Evolutionary conservation across 1,140 invertebrate genomes (phyloP).

Genomic region (Dufourea novaeangliae): DNA sequence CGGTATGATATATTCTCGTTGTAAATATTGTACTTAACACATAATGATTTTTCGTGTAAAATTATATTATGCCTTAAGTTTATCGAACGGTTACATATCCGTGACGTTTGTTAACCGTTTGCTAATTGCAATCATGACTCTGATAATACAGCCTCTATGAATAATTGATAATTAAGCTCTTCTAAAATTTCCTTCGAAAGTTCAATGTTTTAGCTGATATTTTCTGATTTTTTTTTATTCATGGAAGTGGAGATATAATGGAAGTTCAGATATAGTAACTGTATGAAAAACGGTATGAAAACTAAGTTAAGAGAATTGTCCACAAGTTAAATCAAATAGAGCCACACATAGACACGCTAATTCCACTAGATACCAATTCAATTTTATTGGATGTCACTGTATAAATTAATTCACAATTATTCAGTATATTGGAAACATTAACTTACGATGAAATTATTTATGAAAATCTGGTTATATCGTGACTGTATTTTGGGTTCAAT

Average conservation of each 20-base stretch:
- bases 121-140: slow-evolving; percentile 4
- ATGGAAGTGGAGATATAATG: not conserved
- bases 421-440: not conserved
- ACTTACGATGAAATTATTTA: not conserved
- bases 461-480: not conserved
- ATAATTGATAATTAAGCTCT: not conserved
- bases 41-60: slow-evolving; percentile 41
- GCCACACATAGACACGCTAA: not conserved
- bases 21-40: slow-evolving; percentile 54
- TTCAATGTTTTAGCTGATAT: slow-evolving; percentile 4
- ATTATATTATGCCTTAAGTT: slow-evolving; percentile 37
- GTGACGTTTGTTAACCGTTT: not conserved
- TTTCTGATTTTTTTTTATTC: slow-evolving; percentile 14
- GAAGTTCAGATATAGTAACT: not conserved
- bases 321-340: slow-evolving; percentile 9
- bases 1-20: slow-evolving; percentile 77
- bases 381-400: not conserved
- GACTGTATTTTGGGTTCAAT: not conserved
- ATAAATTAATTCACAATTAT: not conserved
- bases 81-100: not conserved
- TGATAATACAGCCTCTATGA: slow-evolving; percentile 4
- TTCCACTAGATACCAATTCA: not conserved
- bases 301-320: not conserved
- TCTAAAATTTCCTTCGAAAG: slow-evolving; percentile 15
- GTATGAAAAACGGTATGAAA: not conserved